Evolutionary conservation across 2,888 invertebrate species (phyloP).

Genomic region (Aphrophora alni): DNA sequence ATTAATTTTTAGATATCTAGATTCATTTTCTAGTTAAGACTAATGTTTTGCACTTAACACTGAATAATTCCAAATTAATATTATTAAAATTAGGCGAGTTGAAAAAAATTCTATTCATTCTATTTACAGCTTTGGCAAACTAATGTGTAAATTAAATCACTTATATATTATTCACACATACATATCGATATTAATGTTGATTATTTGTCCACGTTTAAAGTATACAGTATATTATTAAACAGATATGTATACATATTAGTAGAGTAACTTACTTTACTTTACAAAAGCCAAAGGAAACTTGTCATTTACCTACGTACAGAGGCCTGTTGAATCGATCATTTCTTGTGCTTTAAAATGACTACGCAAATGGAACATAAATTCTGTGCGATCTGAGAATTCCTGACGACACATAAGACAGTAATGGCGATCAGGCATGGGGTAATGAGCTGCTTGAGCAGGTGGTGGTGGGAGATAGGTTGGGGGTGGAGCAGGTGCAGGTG

Average conservation of each 20-base stretch:
- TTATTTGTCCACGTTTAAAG: neutral
- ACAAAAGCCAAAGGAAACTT: neutral
- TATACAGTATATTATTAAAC: neutral
- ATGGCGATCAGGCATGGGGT: conserved; percentile 57
- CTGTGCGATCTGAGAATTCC: conserved; percentile 70
- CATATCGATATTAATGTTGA: neutral
- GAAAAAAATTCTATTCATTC: too few species aligned
- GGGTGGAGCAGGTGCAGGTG: conserved; percentile 61
- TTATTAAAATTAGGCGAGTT: too few species aligned
- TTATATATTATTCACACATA: neutral
- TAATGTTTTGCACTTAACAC: too few species aligned
- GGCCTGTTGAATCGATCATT: conserved; percentile 29
- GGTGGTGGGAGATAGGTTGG: conserved; percentile 60
- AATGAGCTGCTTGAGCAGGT: conserved; percentile 54
- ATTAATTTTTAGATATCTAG: too few species aligned
- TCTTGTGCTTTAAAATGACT: conserved; percentile 64
- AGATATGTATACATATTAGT: neutral
- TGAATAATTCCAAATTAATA: too few species aligned
- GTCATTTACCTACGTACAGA: neutral
- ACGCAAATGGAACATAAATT: conserved; percentile 73
- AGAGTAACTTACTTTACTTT: neutral
- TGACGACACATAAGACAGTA: conserved; percentile 71
- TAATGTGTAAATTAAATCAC: neutral
- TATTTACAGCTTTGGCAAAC: neutral
- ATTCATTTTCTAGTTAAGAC: too few species aligned